Base-by-base conservation (phyloP, 2,797 vertebrate species). In the Phalloptychus januarius region DNA sequence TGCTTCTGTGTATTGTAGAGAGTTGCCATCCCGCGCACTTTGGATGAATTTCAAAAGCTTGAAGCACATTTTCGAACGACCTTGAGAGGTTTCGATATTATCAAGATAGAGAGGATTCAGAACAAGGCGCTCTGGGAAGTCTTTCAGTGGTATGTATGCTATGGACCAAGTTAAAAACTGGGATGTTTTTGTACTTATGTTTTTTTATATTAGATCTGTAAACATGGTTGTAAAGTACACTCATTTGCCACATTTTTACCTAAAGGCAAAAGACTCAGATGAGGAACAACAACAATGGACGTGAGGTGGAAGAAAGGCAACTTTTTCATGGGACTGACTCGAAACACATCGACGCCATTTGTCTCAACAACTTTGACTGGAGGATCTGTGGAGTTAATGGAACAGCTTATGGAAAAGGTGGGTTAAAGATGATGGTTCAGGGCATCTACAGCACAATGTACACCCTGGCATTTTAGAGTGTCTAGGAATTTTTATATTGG, bases 301-400 rank as follows among this genome's bases (percentile, higher is more conserved):
- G 77, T 18, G 54, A 78, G 0, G 93, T 96, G 25, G 44, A 73
- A 0, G 98, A 99, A 82, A 93, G 89, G 65, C 88, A 87, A 79
- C 95, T 99, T 40, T 99, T 98, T 88, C 98, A 99, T 0, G 98
- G 98, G 76, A 98, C 97, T 0, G 93, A 94, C 67, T 36, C 85
- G 15, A 88, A 85, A 71, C 71, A 95, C 0, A 73, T 96, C 0
- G 92, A 96, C 0, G 94, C 95, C 84, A 98, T 99, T 89, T 97
- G 97, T 88, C 90, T 78, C 65, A 87, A 95, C 85, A 99, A 99
- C 93, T 97, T 99, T 77, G 98, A 99, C 91, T 99, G 98, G 97
- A 95, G 97, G 75, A 91, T 97, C 90, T 98, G 97, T 54, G 97
- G 97, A 7, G 90, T 94, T 48, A 94, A 98, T 5, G 97, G 97